phyloP scores from a whole-genome alignment of 1,140 invertebrate genomes.

The Rhynchophorus ferrugineus region DNA sequence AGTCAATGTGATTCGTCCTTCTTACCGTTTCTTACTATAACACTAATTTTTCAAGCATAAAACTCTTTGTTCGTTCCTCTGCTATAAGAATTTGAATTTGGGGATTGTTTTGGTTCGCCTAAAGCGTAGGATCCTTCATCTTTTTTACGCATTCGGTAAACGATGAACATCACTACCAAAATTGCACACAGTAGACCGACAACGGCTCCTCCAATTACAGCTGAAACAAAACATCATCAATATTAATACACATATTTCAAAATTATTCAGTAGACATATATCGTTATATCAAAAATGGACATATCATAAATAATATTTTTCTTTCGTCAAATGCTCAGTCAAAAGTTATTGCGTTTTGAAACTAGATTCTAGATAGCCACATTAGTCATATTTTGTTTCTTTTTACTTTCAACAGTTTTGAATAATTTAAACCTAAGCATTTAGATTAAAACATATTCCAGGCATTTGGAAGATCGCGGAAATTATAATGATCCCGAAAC shows the following conservation, averaged over 20 bases:
- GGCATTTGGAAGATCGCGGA: no score
- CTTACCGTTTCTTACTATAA: constrained; percentile 26
- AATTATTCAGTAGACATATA: not conserved
- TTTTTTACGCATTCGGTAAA: constrained; percentile 99
- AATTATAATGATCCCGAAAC: no score
- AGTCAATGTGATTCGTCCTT: constrained; percentile 28
- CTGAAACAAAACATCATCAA: constrained; percentile 51
- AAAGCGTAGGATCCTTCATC: constrained; percentile 97
- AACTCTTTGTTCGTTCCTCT: constrained; percentile 88
- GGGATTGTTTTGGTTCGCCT: constrained; percentile 92
- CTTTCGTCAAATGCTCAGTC: no score
- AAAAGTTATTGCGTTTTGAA: no score
- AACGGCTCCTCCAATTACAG: constrained; percentile 96
- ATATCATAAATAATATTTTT: no score
- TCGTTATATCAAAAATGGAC: not conserved
- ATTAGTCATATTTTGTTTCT: no score
- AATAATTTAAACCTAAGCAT: no score
- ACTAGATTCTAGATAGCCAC: no score
- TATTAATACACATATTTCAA: not conserved
- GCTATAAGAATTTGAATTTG: constrained; percentile 82
- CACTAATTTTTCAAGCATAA: constrained; percentile 77
- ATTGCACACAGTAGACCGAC: constrained; percentile 95
- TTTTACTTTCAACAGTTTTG: no score
- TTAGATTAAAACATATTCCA: no score
- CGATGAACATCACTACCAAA: constrained; percentile 98